Conservation (phyloP, 2,888 invertebrate species). For the Lamellibrachia satsuma region DNA sequence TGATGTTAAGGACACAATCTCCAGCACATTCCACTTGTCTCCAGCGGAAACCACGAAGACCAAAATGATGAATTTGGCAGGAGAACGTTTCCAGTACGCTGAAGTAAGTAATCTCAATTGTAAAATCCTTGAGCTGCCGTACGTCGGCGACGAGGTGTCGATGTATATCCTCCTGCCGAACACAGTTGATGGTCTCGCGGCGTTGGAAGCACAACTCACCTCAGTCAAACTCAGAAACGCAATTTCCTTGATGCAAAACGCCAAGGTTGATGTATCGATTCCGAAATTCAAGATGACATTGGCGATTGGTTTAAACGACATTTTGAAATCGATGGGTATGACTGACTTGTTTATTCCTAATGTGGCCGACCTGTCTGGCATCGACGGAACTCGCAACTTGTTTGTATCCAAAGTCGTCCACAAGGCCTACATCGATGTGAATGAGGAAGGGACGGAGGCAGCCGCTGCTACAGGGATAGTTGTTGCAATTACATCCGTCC, state of each 20-base stretch:
- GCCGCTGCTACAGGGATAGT: slow-evolving; percentile 53
- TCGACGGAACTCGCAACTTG: slow-evolving; percentile 44
- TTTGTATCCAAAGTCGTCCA: slow-evolving; percentile 54
- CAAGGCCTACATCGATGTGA: slow-evolving; percentile 61
- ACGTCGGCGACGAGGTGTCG: slow-evolving; percentile 63
- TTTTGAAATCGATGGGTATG: slow-evolving; percentile 52
- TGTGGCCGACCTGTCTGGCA: slow-evolving; percentile 56
- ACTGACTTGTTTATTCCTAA: slow-evolving; percentile 43
- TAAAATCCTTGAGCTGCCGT: slow-evolving; percentile 80
- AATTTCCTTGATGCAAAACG: neutral
- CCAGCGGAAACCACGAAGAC: neutral
- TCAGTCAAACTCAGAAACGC: slow-evolving; percentile 18
- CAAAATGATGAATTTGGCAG: slow-evolving; percentile 75
- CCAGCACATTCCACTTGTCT: neutral
- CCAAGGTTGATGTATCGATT: slow-evolving; percentile 37
- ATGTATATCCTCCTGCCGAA: slow-evolving; percentile 59
- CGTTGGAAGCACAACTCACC: slow-evolving; percentile 28
- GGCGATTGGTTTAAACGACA: slow-evolving; percentile 42
- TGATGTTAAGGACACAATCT: slow-evolving; percentile 25
- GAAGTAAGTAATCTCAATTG: slow-evolving; percentile 73
- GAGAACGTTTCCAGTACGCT: slow-evolving; percentile 72
- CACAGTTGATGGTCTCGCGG: slow-evolving; percentile 45
- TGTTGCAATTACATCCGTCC: slow-evolving; percentile 19
- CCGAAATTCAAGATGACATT: slow-evolving; percentile 54
- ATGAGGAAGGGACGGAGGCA: slow-evolving; percentile 62